A percentile compares a stretch with the other conserved stretches of the same genome.
Evolutionary conservation across 2,888 invertebrate species (phyloP).

Genomic region (Lissonota sp.): DNA sequence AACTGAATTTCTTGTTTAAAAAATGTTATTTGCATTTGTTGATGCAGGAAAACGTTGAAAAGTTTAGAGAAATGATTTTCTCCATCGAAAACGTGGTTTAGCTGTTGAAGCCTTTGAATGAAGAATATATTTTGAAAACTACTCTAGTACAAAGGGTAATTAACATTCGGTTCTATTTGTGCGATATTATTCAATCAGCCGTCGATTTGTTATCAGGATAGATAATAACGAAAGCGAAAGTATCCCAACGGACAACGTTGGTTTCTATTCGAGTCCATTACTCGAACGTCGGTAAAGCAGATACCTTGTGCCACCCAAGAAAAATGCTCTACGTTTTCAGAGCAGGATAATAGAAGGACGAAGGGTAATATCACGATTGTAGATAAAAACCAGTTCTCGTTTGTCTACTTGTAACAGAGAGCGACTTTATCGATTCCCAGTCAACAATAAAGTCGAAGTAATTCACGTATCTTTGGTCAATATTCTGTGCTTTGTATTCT

Average conservation of each 20-base stretch:
- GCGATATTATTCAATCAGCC: not conserved
- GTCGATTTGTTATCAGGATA: constrained; percentile 5
- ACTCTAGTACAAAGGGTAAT: too few relatives aligned
- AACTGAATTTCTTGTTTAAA: too few relatives aligned
- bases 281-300: constrained; percentile 2
- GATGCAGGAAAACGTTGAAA: too few relatives aligned
- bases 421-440: constrained; percentile 4
- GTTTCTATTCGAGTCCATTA: not conserved
- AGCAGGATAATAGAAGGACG: not conserved
- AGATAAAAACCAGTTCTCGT: not conserved
- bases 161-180: too few relatives aligned
- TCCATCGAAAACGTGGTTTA: too few relatives aligned
- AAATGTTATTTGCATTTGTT: too few relatives aligned
- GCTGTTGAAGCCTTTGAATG: too few relatives aligned
- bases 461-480: constrained; percentile 22
- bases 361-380: not conserved
- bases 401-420: too few relatives aligned
- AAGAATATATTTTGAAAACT: too few relatives aligned
- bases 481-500: not conserved
- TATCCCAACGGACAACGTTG: not conserved
- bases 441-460: not conserved
- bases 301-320: not conserved
- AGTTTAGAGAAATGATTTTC: too few relatives aligned
- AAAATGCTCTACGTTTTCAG: not conserved
- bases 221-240: not conserved